Evolutionary conservation across 2,113 vertebrate genomes (phyloP).

Genomic region (Uria lomvia): DNA sequence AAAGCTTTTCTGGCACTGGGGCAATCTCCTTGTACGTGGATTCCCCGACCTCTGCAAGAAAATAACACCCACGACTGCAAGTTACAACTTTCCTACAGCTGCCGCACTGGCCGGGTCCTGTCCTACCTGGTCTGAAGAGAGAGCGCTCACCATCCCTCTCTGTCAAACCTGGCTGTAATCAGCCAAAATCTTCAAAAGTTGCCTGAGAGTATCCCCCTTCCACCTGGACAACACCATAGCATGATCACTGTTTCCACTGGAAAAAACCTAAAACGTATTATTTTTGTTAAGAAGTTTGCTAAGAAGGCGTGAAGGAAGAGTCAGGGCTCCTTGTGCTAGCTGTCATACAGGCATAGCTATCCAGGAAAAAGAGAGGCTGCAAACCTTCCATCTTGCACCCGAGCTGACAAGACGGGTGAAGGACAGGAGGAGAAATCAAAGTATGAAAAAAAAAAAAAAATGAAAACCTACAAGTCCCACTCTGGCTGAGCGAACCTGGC

Average conservation of each 20-base stretch:
- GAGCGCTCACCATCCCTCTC: neutral
- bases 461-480: accelerated
- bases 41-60: neutral
- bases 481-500: neutral
- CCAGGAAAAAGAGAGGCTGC: neutral
- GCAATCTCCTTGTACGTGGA: neutral
- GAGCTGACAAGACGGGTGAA: neutral
- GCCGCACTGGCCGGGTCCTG: accelerated
- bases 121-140: neutral
- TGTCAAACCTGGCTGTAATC: neutral
- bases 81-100: neutral
- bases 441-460: neutral
- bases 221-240: neutral
- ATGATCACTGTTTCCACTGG: neutral
- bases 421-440: neutral
- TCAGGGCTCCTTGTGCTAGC: neutral
- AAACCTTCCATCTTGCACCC: accelerated
- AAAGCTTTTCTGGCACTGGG: neutral
- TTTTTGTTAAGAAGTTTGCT: neutral
- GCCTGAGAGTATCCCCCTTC: neutral
- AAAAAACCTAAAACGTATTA: neutral
- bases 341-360: too few relatives aligned
- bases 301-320: neutral
- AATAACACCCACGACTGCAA: neutral
- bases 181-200: neutral